Evolutionary conservation across 2,888 invertebrate genomes (phyloP).

Genomic region (Drosophila ochracea): DNA sequence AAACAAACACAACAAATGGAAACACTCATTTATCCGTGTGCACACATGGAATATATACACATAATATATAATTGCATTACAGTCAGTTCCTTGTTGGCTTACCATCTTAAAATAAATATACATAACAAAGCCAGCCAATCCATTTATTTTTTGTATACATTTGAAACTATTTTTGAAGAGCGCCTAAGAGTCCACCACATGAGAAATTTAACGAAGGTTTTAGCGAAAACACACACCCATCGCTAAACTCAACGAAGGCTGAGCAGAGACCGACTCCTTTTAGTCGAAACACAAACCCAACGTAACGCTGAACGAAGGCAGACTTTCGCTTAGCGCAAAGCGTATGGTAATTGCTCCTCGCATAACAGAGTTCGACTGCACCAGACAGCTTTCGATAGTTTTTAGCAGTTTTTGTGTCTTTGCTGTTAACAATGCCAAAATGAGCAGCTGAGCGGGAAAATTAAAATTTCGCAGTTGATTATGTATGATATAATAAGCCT

Average conservation of each 20-base stretch:
- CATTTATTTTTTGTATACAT: background rate
- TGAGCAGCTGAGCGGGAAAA: background rate
- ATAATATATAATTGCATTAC: background rate
- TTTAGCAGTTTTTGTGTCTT: background rate
- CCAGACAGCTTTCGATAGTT: background rate
- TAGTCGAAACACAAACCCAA: background rate
- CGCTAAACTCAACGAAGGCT: background rate
- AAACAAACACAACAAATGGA: background rate
- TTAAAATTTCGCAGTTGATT: background rate
- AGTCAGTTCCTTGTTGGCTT: background rate
- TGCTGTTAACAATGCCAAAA: background rate
- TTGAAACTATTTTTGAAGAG: background rate
- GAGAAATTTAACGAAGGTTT: background rate
- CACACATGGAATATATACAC: background rate
- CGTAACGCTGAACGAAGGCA: too few species aligned
- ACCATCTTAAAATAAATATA: background rate
- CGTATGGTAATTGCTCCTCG: background rate
- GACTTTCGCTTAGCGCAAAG: background rate
- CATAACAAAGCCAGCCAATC: background rate
- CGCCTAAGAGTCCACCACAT: constrained; percentile 9
- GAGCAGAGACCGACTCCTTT: background rate
- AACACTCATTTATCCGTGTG: background rate
- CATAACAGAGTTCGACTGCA: background rate
- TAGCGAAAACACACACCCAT: background rate
- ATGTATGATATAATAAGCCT: background rate